Conservation (phyloP, 2,888 invertebrate genomes). For the Amiota mariae region DNA sequence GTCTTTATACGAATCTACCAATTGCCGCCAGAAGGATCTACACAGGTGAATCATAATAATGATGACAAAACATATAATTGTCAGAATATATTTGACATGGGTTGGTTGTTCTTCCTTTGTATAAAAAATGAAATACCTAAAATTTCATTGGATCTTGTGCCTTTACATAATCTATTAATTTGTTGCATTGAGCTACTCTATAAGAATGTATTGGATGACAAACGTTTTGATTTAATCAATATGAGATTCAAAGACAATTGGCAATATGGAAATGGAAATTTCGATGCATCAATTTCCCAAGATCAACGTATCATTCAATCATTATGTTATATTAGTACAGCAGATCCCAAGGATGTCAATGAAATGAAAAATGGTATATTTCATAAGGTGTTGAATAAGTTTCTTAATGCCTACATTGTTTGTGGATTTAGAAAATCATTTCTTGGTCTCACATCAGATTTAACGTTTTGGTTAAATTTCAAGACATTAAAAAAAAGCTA, state of each 20-base stretch:
- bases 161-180: constrained; percentile 51
- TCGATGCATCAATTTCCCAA: constrained; percentile 34
- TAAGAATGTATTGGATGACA: constrained; percentile 51
- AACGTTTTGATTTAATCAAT: constrained; percentile 45
- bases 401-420: constrained; percentile 51
- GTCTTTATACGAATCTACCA: constrained; percentile 47
- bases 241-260: constrained; percentile 37
- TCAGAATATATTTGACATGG: constrained; percentile 51
- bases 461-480: constrained; percentile 50
- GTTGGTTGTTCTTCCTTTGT: constrained; percentile 54
- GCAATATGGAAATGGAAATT: constrained; percentile 34
- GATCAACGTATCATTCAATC: constrained; percentile 44
- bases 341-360: constrained; percentile 36
- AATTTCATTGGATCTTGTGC: constrained; percentile 42
- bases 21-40: constrained; percentile 32
- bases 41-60: neutral
- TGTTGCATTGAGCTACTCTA: constrained; percentile 53
- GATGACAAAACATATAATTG: constrained; percentile 35
- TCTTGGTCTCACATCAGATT: constrained; percentile 53
- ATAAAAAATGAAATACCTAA: constrained; percentile 51
- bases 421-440: constrained; percentile 46
- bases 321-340: constrained; percentile 46
- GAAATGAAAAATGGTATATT: constrained; percentile 48
- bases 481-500: constrained; percentile 47
- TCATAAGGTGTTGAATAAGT: constrained; percentile 42